Evolutionary conservation across 2,113 vertebrate species (phyloP).

Genomic region (Ictalurus punctatus): DNA sequence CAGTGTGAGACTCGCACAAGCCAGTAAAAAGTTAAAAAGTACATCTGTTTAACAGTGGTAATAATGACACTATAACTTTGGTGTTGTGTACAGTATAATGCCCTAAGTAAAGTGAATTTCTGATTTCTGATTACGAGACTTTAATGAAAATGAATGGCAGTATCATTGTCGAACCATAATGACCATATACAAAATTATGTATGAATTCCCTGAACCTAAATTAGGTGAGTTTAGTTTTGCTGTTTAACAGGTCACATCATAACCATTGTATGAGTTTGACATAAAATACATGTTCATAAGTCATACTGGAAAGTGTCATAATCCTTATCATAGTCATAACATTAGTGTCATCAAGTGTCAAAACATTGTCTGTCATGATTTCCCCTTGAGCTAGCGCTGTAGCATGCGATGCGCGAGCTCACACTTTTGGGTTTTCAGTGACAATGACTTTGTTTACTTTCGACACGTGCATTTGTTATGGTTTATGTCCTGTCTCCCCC

Average conservation of each 20-base stretch:
- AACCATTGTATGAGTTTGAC: not conserved
- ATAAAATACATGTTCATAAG: too few relatives aligned
- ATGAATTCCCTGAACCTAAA: not conserved
- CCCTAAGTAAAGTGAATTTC: not conserved
- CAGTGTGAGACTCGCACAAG: not conserved
- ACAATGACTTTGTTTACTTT: too few relatives aligned
- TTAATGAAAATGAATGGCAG: not conserved
- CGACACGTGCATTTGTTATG: too few relatives aligned
- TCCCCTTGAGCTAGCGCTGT: too few relatives aligned
- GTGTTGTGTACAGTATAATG: not conserved
- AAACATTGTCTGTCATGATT: too few relatives aligned
- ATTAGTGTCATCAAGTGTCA: too few relatives aligned
- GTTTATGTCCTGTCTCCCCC: too few relatives aligned
- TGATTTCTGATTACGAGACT: too few relatives aligned
- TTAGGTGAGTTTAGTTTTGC: not conserved
- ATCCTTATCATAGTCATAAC: too few relatives aligned
- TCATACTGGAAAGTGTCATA: not conserved
- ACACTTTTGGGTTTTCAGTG: too few relatives aligned
- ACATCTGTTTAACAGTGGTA: not conserved
- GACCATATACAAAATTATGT: not conserved
- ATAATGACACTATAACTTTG: not conserved
- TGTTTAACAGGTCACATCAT: not conserved
- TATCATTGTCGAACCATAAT: not conserved
- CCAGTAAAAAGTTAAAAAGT: not conserved
- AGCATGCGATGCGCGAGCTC: too few relatives aligned